phyloP scores from a whole-genome alignment of 2,888 invertebrate genomes.

The Callosobruchus maculatus region DNA sequence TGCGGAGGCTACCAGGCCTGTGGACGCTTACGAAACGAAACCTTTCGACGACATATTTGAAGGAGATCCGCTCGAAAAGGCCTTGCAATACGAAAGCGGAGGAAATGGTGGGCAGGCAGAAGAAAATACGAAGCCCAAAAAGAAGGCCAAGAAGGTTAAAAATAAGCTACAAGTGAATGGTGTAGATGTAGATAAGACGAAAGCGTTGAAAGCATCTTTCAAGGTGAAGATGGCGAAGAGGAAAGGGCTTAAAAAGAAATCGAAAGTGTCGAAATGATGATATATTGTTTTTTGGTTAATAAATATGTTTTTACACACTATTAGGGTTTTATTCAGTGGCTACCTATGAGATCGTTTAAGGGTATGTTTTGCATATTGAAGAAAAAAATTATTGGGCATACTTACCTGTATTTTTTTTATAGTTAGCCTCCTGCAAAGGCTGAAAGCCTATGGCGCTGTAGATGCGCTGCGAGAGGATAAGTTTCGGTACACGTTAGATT shows the following conservation, averaged over 20 bases:
- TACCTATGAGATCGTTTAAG: too few relatives aligned
- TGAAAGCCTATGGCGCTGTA: too few relatives aligned
- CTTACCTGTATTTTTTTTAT: too few relatives aligned
- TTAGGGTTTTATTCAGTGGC: too few relatives aligned
- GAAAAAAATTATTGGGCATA: too few relatives aligned
- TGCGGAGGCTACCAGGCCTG: conserved; percentile 68
- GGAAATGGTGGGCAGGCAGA: conserved; percentile 2
- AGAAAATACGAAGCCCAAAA: neutral
- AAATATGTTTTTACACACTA: too few relatives aligned
- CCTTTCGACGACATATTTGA: conserved; percentile 71
- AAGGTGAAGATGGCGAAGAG: neutral
- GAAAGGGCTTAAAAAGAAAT: neutral
- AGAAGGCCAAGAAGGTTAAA: neutral
- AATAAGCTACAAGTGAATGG: neutral
- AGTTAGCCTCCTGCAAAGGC: too few relatives aligned
- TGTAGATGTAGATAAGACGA: neutral
- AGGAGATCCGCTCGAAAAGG: conserved; percentile 60
- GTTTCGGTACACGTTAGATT: too few relatives aligned
- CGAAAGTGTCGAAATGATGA: neutral
- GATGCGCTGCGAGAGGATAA: too few relatives aligned
- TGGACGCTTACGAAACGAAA: conserved; percentile 68
- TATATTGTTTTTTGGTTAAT: neutral
- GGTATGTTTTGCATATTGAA: too few relatives aligned
- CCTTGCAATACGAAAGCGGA: conserved; percentile 37
- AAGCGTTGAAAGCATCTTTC: neutral